These are phyloP conservation scores for Nephotettix cincticeps DNA, from an alignment of 1,140 invertebrate species.

Conservation along the genomic window DNA sequence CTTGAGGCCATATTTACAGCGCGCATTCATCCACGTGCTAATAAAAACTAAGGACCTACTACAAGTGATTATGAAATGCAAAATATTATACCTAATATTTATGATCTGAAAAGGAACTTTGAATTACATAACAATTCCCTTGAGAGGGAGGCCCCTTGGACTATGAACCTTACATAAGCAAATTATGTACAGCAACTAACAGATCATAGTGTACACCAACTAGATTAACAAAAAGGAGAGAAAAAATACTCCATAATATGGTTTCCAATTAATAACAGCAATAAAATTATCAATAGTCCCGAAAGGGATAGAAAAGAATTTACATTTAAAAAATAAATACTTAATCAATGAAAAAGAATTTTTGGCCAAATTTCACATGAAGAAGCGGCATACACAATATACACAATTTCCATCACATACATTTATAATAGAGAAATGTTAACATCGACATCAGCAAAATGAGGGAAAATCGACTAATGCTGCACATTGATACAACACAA, in stretches of 20 bases:
- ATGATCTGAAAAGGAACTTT: slow-evolving; percentile 32
- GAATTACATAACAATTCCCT: slow-evolving; percentile 27
- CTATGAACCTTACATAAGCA: slow-evolving; percentile 10
- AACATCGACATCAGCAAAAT: slow-evolving; percentile 12
- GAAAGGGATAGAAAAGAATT: not conserved
- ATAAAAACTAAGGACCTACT: not conserved
- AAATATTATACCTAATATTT: slow-evolving; percentile 19
- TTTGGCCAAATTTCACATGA: slow-evolving; percentile 1
- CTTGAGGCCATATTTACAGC: slow-evolving; percentile 17
- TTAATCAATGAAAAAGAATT: not conserved
- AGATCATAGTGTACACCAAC: slow-evolving; percentile 17
- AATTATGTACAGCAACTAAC: slow-evolving; percentile 24
- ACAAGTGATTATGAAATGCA: slow-evolving; percentile 16
- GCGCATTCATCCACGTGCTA: slow-evolving; percentile 15
- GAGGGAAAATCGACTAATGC: slow-evolving; percentile 1
- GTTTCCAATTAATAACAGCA: not conserved
- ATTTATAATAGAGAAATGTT: slow-evolving; percentile 25
- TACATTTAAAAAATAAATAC: not conserved
- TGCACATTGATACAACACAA: slow-evolving; percentile 17
- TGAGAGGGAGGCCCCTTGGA: slow-evolving; percentile 26
- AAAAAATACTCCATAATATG: not conserved
- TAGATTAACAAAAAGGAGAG: slow-evolving; percentile 9
- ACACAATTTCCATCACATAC: slow-evolving; percentile 21
- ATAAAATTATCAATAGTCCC: not conserved
- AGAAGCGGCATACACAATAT: slow-evolving; percentile 20